phyloP scores from a whole-genome alignment of 2,113 vertebrate genomes.

The Lepus timidus region DNA sequence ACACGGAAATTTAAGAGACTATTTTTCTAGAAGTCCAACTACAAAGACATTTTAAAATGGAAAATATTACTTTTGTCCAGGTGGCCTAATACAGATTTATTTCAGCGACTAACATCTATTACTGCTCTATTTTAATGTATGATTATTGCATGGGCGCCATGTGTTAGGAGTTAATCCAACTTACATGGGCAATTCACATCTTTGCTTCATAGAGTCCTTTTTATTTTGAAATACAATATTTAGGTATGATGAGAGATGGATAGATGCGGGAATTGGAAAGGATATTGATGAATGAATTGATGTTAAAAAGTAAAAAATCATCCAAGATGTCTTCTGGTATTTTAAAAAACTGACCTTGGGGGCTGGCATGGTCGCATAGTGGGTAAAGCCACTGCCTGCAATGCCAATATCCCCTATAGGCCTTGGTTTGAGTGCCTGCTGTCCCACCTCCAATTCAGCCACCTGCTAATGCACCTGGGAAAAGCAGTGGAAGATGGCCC shows the following conservation, averaged over 20 bases:
- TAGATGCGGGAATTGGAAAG: neutral
- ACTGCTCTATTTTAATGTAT: neutral
- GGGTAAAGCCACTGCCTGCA: too few species aligned
- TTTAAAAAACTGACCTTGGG: neutral
- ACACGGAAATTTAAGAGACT: neutral
- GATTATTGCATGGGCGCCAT: neutral
- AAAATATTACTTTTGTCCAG: neutral
- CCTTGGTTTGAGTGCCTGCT: too few species aligned
- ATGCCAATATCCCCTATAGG: too few species aligned
- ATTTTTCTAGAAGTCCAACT: neutral
- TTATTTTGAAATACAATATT: neutral
- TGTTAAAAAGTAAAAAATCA: neutral
- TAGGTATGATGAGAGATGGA: neutral
- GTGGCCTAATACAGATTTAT: neutral
- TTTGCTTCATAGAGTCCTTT: neutral
- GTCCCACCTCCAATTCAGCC: too few species aligned
- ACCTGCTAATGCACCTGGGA: too few species aligned
- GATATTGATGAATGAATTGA: neutral
- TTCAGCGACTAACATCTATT: neutral
- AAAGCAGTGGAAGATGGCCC: too few species aligned
- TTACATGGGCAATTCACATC: neutral
- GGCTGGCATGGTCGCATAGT: too few species aligned
- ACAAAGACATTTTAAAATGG: neutral
- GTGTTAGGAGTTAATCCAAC: neutral
- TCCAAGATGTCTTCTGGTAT: neutral